phyloP scores from a whole-genome alignment of 2,797 vertebrate species.

The Sebastes melanostomus region DNA sequence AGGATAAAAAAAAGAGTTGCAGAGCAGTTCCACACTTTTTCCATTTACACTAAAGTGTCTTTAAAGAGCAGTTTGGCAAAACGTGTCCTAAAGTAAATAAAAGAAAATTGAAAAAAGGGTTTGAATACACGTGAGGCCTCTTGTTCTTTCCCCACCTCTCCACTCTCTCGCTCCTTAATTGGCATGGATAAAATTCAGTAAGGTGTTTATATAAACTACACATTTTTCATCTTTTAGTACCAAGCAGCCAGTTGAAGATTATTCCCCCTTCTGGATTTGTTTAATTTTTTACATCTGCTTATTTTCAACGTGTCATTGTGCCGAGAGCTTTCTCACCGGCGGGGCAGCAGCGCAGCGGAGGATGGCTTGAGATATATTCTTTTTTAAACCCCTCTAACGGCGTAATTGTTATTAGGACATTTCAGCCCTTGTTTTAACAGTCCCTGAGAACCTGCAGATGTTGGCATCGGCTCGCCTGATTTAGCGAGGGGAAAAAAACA shows the following conservation, averaged over 20 bases:
- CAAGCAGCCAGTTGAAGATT: slow-evolving; percentile 90
- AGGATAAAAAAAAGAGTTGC: background rate
- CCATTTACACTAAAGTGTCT: slow-evolving; percentile 70
- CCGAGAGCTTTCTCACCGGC: slow-evolving; percentile 83
- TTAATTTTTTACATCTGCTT: slow-evolving; percentile 99
- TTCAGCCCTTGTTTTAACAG: slow-evolving; percentile 89
- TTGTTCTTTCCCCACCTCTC: slow-evolving; percentile 57
- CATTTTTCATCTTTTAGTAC: slow-evolving; percentile 99
- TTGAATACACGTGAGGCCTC: slow-evolving; percentile 63
- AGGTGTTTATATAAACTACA: slow-evolving; percentile 96
- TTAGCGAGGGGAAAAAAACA: slow-evolving; percentile 78
- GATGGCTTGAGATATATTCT: slow-evolving; percentile 80
- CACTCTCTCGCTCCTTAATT: slow-evolving; percentile 95
- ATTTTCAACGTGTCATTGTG: slow-evolving; percentile 95
- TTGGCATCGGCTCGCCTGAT: slow-evolving; percentile 88
- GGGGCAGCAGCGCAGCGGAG: slow-evolving; percentile 73
- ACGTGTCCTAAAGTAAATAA: slow-evolving; percentile 79
- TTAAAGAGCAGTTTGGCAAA: slow-evolving; percentile 75
- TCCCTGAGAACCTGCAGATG: slow-evolving; percentile 97
- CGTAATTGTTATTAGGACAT: slow-evolving; percentile 87
- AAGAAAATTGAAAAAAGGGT: slow-evolving; percentile 74
- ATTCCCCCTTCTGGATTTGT: slow-evolving; percentile 94
- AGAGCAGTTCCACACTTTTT: slow-evolving; percentile 52
- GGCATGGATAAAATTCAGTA: slow-evolving; percentile 94
- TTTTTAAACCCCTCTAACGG: slow-evolving; percentile 78